Base-by-base conservation (phyloP, 1,140 invertebrate species). In the Steinernema khuongi region DNA sequence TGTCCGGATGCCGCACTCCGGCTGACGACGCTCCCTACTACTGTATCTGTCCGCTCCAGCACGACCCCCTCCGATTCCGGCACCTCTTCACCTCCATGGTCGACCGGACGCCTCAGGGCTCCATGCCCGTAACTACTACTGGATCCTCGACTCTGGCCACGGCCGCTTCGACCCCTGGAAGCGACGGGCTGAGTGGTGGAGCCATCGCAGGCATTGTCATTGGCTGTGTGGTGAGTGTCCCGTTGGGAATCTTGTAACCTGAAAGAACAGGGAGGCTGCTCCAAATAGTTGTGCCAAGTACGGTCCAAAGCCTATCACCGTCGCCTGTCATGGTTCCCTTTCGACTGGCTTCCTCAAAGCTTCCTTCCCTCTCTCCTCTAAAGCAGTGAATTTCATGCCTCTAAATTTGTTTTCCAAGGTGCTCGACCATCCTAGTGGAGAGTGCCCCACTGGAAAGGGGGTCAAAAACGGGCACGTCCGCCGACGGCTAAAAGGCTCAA, bases 131-230 rank as follows among this genome's bases (percentile, higher is more conserved):
- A 60, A 60, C 7, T 60, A 4, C 50, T 26, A 60, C 50, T 60
- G 7, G 2, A 60, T 11, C 50, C 11, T n/a, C 50, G 4, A 60
- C 50, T 60, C 22, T 60, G 7, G 50, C 22, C 14, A 26, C 26
- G 19, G 26, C 50, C 4, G 22, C 50, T 14, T 14, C 22, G 19
- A 22, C 50, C 14, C 50, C 50, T 60, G 50, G 4, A 2, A 60
- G 50, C 26, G 50, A 26, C 31, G 77, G 77, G 26, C 31, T 78
- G 26, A 71, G 68, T 68, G 74, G 77, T 41, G 77, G 77, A 28
- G 71, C 71, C 29, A 70, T 78, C 32, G 77, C 77, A 7, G 77
- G 72, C 17, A 81, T 81, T 70, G 77, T 81, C 18, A 83, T 82
- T 71, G 80, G 78, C 29, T 43, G 72, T 71, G 30, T 82, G 30